Evolutionary conservation across 2,113 vertebrate species (phyloP).

Genomic region (Amia ocellicauda): DNA sequence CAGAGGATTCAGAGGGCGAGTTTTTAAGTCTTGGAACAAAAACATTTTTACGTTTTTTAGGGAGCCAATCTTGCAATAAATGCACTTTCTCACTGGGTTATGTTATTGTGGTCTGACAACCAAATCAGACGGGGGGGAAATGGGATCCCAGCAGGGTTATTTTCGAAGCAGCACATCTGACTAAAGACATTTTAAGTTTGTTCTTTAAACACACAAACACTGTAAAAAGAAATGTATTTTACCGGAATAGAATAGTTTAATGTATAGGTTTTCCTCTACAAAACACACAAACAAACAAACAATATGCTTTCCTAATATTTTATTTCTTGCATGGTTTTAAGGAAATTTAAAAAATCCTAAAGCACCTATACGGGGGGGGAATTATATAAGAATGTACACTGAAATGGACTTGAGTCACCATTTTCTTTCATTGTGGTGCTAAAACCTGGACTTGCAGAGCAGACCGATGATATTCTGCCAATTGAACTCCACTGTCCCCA

Average conservation of each 20-base stretch:
- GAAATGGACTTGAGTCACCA: slow-evolving; percentile 21
- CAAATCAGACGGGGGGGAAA: slow-evolving; percentile 19
- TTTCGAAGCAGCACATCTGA: slow-evolving; percentile 25
- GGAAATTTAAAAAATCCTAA: slow-evolving; percentile 8
- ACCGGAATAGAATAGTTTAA: not conserved
- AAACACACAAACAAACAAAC: slow-evolving; percentile 41
- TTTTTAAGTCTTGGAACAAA: not conserved
- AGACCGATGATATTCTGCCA: slow-evolving; percentile 2
- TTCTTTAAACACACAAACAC: slow-evolving; percentile 3
- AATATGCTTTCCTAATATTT: slow-evolving; percentile 38
- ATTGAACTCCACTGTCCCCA: slow-evolving; percentile 31
- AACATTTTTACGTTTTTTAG: slow-evolving; percentile 6
- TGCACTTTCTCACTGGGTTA: slow-evolving; percentile 52
- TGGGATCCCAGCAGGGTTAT: slow-evolving; percentile 40
- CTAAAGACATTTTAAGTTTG: not conserved
- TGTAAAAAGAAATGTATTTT: slow-evolving; percentile 27
- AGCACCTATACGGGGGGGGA: slow-evolving; percentile 5
- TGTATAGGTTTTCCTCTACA: slow-evolving; percentile 28
- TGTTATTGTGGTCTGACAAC: slow-evolving; percentile 31
- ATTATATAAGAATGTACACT: slow-evolving; percentile 21
- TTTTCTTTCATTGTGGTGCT: slow-evolving; percentile 46
- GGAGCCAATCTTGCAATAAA: slow-evolving; percentile 43
- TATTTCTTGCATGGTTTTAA: slow-evolving; percentile 33
- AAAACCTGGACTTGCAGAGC: slow-evolving; percentile 25
- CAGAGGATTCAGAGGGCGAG: too few relatives aligned